Conservation (phyloP, 1,140 invertebrate genomes). For the Cydia fagiglandana region DNA sequence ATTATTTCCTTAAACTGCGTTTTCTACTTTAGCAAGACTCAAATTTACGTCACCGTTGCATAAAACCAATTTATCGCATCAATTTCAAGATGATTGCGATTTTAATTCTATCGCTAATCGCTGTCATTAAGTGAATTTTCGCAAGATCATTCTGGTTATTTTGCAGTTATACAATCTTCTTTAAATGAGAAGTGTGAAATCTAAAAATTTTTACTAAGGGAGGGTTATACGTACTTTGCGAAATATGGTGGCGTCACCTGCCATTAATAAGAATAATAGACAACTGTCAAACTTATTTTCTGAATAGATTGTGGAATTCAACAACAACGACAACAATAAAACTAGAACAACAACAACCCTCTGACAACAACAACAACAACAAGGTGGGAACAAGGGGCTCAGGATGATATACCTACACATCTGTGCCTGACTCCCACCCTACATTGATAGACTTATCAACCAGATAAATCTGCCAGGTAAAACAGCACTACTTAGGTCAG, state of each 20-base stretch:
- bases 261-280: too few species aligned
- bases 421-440: too few species aligned
- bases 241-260: background rate
- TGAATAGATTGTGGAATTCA: too few species aligned
- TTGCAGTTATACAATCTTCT: background rate
- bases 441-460: too few species aligned
- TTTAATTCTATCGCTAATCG: slow-evolving; percentile 9
- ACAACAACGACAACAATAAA: too few species aligned
- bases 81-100: background rate
- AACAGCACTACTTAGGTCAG: too few species aligned
- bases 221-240: background rate
- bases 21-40: background rate
- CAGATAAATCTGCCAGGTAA: too few species aligned
- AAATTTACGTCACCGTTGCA: background rate
- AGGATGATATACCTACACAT: too few species aligned
- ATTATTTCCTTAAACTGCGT: background rate
- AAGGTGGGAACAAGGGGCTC: too few species aligned
- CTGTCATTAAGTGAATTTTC: background rate
- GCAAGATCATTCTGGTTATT: slow-evolving; percentile 2
- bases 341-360: too few species aligned
- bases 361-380: too few species aligned
- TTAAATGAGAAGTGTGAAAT: background rate
- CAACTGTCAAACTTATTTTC: too few species aligned
- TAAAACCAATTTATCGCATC: slow-evolving; percentile 14
- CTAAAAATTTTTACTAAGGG: background rate